Percentiles rank a stretch among this genome's conserved stretches.
Evolutionary conservation across 64 coral and sea anemone species (phyloP).

Genomic region (Anthopleura sola): DNA sequence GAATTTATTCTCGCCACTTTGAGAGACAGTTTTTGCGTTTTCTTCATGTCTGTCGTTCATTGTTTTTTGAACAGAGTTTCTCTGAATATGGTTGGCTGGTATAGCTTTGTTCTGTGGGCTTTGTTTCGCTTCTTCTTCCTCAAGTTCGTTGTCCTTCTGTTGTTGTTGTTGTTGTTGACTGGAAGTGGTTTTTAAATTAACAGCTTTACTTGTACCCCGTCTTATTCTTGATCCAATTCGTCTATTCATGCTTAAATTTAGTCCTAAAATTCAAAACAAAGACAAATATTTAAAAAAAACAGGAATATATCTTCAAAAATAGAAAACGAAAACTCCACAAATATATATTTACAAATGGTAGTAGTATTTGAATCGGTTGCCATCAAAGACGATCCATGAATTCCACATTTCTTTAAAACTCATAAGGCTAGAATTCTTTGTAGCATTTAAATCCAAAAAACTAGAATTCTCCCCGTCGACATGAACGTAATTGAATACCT

Average conservation of each 20-base stretch:
- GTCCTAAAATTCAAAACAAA: background rate
- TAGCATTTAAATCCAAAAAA: background rate
- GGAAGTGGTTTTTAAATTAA: background rate
- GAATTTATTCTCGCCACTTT: background rate
- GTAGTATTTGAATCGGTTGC: conserved; percentile 4
- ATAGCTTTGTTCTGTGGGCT: background rate
- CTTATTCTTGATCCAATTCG: background rate
- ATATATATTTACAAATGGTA: background rate
- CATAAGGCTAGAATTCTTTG: background rate
- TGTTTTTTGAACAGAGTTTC: background rate
- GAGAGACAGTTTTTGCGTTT: background rate
- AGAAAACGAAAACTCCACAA: background rate
- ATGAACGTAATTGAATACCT: conserved; percentile 23
- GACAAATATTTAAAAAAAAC: background rate
- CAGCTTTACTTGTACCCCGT: background rate
- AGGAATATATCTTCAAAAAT: background rate
- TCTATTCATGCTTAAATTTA: background rate
- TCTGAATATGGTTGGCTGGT: background rate
- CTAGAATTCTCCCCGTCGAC: background rate
- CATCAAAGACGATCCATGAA: background rate
- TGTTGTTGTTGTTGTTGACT: conserved; percentile 4
- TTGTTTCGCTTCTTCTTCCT: background rate
- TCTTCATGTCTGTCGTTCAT: background rate
- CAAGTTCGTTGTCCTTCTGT: background rate
- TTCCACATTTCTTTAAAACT: background rate